Conservation (phyloP, 2,888 invertebrate genomes). For the Chromoteleia sp. region DNA sequence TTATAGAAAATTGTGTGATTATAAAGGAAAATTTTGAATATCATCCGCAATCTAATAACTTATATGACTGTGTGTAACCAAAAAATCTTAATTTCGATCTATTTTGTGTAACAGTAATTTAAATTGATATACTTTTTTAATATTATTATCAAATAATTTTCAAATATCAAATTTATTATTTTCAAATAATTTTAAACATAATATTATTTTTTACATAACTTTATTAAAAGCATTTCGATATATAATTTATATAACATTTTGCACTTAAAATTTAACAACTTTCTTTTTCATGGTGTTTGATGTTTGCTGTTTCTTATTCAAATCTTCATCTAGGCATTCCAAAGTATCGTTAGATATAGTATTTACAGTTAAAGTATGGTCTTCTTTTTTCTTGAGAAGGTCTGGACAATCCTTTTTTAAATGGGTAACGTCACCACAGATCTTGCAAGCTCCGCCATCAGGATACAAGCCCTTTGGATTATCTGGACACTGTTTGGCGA, state of each 20-base stretch:
- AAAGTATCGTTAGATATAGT: slow-evolving; percentile 75
- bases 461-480: slow-evolving; percentile 95
- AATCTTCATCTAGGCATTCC: slow-evolving; percentile 78
- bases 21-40: no score
- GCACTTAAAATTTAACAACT: slow-evolving; percentile 77
- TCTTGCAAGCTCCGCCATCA: slow-evolving; percentile 92
- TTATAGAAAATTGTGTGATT: no score
- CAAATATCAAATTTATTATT: not conserved
- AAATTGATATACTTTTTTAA: not conserved
- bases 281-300: slow-evolving; percentile 73
- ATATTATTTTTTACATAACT: slow-evolving; percentile 76
- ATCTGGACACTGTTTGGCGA: slow-evolving; percentile 94
- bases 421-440: slow-evolving; percentile 95
- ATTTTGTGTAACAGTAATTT: no score
- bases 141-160: not conserved
- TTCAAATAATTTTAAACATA: not conserved
- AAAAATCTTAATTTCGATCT: no score
- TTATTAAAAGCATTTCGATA: slow-evolving; percentile 13
- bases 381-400: slow-evolving; percentile 83
- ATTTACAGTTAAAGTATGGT: slow-evolving; percentile 76
- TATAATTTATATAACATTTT: slow-evolving; percentile 25
- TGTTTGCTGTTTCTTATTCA: slow-evolving; percentile 6
- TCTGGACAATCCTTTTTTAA: slow-evolving; percentile 92
- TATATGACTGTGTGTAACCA: no score
- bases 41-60: no score